Percentiles rank a stretch among this genome's conserved stretches.
These are phyloP conservation scores for Fistularia tabacaria DNA, from an alignment of 2,797 vertebrate species.

Conservation along the genomic window DNA sequence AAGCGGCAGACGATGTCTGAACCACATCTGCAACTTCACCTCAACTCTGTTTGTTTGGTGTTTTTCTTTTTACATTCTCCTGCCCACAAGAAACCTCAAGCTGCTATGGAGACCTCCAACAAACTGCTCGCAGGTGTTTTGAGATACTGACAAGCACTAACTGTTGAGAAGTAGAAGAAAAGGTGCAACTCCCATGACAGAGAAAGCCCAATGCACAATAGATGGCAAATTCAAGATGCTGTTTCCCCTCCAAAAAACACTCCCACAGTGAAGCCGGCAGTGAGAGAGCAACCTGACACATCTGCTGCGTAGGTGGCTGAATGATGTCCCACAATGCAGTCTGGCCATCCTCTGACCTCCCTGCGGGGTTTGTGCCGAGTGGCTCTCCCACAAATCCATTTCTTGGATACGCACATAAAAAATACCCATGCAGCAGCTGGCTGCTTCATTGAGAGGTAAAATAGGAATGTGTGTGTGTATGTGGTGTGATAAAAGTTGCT, in stretches of 20 bases:
- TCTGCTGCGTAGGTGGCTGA: slow-evolving; percentile 68
- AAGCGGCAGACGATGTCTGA: too few species aligned
- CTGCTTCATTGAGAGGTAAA: slow-evolving; percentile 24
- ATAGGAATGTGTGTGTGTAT: slow-evolving; percentile 31
- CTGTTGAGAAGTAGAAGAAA: slow-evolving; percentile 24
- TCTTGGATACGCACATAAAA: slow-evolving; percentile 27
- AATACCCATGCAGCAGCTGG: slow-evolving; percentile 35
- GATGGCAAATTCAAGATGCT: slow-evolving; percentile 31
- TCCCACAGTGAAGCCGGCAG: slow-evolving; percentile 42
- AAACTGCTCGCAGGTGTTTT: slow-evolving; percentile 58
- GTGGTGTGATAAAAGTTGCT: slow-evolving; percentile 50
- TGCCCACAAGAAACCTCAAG: slow-evolving; percentile 51
- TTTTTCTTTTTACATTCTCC: slow-evolving; percentile 41
- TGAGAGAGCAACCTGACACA: slow-evolving; percentile 48
- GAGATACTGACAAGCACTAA: slow-evolving; percentile 34
- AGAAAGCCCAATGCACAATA: slow-evolving; percentile 22
- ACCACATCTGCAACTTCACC: slow-evolving; percentile 43
- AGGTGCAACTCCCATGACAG: slow-evolving; percentile 45
- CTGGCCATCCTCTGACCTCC: slow-evolving; percentile 60
- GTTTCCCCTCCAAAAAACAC: slow-evolving; percentile 53
- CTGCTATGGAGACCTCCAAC: slow-evolving; percentile 44
- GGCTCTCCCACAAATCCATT: slow-evolving; percentile 45
- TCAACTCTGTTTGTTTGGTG: slow-evolving; percentile 42
- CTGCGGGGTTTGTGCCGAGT: slow-evolving; percentile 36
- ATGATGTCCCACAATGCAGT: slow-evolving; percentile 59